Percentiles rank a stretch among this genome's conserved stretches.
These are phyloP conservation scores for Beroe ovata DNA, from an alignment of 37 sponge, comb jelly and placozoan species.

Conservation along the genomic window DNA sequence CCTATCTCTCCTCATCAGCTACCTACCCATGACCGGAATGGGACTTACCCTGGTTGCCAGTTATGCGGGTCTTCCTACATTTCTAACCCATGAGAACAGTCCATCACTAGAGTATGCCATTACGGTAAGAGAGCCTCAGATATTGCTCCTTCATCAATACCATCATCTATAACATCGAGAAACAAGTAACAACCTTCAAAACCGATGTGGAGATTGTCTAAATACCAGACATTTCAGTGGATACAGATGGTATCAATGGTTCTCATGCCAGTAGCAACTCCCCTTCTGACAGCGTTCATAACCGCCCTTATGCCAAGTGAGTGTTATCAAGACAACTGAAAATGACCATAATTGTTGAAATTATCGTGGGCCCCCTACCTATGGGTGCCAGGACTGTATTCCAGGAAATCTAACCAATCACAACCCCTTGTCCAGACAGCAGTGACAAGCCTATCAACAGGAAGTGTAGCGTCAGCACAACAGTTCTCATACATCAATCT, in stretches of 20 bases:
- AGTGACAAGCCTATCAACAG: too few species aligned
- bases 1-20: neutral
- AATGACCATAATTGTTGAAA: too few species aligned
- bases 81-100: neutral
- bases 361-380: too few species aligned
- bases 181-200: too few species aligned
- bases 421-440: too few species aligned
- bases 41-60: slow-evolving; percentile 10
- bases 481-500: too few species aligned
- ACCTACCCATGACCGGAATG: slow-evolving; percentile 5
- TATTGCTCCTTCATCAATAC: too few species aligned
- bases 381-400: too few species aligned
- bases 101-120: neutral
- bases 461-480: neutral
- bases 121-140: neutral
- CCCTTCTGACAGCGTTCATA: neutral
- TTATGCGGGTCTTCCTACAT: neutral
- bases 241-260: neutral
- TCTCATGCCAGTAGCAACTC: neutral
- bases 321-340: too few species aligned
- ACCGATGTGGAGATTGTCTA: too few species aligned
- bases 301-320: neutral
- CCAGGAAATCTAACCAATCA: too few species aligned
- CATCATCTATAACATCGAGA: too few species aligned
- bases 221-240: neutral